A percentile compares a stretch with the other conserved stretches of the same genome.
These are phyloP conservation scores for Thera britannica DNA, from an alignment of 2,888 invertebrate species.

Conservation along the genomic window DNA sequence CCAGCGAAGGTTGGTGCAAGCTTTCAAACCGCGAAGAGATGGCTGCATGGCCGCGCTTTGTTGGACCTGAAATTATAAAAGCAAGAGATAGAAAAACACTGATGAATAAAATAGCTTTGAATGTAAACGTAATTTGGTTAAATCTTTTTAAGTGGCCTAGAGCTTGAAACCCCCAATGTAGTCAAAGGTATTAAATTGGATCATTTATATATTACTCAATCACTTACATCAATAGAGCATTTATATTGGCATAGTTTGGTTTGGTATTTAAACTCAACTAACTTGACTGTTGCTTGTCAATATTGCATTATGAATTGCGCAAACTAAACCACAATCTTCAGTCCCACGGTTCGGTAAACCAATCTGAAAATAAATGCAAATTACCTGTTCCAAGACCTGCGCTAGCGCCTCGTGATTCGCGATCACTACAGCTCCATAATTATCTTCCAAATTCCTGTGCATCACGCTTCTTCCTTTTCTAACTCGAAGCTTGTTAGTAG, in stretches of 20 bases:
- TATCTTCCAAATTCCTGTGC: constrained; percentile 94
- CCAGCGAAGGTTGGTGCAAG: constrained; percentile 89
- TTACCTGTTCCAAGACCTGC: constrained; percentile 94
- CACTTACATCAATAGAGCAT: too few species aligned
- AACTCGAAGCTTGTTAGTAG: constrained; percentile 88
- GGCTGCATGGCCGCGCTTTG: constrained; percentile 88
- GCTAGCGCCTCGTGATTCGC: constrained; percentile 96
- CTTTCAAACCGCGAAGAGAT: constrained; percentile 88
- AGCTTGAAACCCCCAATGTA: too few species aligned
- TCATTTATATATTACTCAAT: too few species aligned
- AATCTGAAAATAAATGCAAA: constrained; percentile 47
- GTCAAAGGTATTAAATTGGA: too few species aligned
- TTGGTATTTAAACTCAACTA: background rate
- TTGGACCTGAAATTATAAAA: constrained; percentile 75
- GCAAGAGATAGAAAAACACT: too few species aligned
- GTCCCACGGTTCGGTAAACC: constrained; percentile 39
- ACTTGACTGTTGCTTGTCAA: constrained; percentile 9
- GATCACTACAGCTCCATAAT: constrained; percentile 94
- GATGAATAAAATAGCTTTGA: too few species aligned
- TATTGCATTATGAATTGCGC: constrained; percentile 31
- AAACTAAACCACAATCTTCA: constrained; percentile 33
- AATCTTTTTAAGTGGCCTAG: too few species aligned
- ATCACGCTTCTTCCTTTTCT: constrained; percentile 93
- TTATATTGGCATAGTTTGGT: too few species aligned
- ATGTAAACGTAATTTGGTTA: too few species aligned